Conservation (phyloP, 1,140 invertebrate genomes). For the Spodoptera litura region DNA sequence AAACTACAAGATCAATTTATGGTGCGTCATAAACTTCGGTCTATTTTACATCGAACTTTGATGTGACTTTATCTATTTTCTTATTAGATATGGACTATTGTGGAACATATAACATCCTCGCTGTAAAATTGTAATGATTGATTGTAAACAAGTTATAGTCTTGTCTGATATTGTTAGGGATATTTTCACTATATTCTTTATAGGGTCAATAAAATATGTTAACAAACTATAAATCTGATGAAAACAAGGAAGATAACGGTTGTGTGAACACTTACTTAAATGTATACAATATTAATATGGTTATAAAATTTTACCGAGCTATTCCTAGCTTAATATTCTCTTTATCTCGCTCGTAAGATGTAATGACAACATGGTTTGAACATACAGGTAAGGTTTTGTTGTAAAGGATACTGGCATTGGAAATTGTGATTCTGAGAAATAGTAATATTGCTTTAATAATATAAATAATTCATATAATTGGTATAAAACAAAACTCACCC, state of each 20-base stretch:
- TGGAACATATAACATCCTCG: slow-evolving; percentile 46
- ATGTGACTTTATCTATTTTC: slow-evolving; percentile 64
- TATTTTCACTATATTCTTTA: slow-evolving; percentile 11
- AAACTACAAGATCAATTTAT: slow-evolving; percentile 78
- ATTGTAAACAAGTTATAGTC: slow-evolving; percentile 44
- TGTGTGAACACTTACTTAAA: slow-evolving; percentile 7
- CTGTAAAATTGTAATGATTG: slow-evolving; percentile 49
- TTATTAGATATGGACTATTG: slow-evolving; percentile 53
- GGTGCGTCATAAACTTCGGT: slow-evolving; percentile 69
- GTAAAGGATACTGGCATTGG: no score
- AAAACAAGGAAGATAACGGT: background rate
- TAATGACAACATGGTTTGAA: background rate
- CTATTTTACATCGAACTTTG: slow-evolving; percentile 73
- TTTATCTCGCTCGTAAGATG: slow-evolving; percentile 1
- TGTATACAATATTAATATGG: slow-evolving; percentile 20
- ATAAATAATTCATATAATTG: no score
- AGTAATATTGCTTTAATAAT: no score
- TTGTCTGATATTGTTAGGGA: slow-evolving; percentile 33
- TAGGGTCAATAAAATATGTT: slow-evolving; percentile 4
- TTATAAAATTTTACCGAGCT: slow-evolving; percentile 9
- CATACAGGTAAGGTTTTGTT: no score
- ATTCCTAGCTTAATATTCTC: background rate
- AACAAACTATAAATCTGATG: slow-evolving; percentile 21
- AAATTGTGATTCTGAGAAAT: no score
- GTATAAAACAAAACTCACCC: no score